A percentile compares a stretch with the other conserved stretches of the same genome.
phyloP scores from a whole-genome alignment of 1,140 invertebrate genomes.

The Drosophila pachea region DNA sequence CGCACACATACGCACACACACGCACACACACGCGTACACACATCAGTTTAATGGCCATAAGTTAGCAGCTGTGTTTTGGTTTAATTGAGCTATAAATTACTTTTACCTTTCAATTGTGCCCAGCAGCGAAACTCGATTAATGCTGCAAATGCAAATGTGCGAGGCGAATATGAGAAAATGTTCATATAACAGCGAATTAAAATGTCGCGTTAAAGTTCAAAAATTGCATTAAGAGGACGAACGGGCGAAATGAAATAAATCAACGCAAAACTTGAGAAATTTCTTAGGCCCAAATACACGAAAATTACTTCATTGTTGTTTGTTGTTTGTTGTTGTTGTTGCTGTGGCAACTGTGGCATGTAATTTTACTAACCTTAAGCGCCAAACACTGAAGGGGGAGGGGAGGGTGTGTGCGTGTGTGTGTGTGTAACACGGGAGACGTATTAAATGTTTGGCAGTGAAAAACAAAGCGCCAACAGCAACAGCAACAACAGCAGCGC shows the following conservation, averaged over 20 bases:
- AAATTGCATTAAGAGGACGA: slow-evolving; percentile 58
- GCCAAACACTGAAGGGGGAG: slow-evolving; percentile 4
- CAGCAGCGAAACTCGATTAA: slow-evolving; percentile 40
- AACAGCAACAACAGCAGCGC: neutral
- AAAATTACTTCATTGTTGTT: slow-evolving; percentile 38
- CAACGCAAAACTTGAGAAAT: slow-evolving; percentile 48
- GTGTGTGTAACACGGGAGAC: neutral
- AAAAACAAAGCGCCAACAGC: slow-evolving; percentile 28
- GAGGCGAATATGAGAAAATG: slow-evolving; percentile 10
- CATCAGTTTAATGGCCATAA: slow-evolving; percentile 33
- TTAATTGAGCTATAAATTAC: slow-evolving; percentile 65
- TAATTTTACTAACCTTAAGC: slow-evolving; percentile 51
- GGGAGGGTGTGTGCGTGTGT: no score
- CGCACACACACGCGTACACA: no score
- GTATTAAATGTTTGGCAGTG: slow-evolving; percentile 31
- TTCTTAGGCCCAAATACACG: slow-evolving; percentile 45
- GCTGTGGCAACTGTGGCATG: slow-evolving; percentile 47
- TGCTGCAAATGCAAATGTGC: slow-evolving; percentile 17
- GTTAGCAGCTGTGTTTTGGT: slow-evolving; percentile 15
- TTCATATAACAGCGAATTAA: slow-evolving; percentile 7
- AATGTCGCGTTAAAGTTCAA: slow-evolving; percentile 46
- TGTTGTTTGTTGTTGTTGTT: neutral
- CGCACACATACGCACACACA: no score
- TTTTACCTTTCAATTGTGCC: slow-evolving; percentile 61
- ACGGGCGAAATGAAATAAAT: slow-evolving; percentile 8